Evolutionary conservation across 1,140 invertebrate genomes (phyloP).

Genomic region (Heliconius hewitsoni): DNA sequence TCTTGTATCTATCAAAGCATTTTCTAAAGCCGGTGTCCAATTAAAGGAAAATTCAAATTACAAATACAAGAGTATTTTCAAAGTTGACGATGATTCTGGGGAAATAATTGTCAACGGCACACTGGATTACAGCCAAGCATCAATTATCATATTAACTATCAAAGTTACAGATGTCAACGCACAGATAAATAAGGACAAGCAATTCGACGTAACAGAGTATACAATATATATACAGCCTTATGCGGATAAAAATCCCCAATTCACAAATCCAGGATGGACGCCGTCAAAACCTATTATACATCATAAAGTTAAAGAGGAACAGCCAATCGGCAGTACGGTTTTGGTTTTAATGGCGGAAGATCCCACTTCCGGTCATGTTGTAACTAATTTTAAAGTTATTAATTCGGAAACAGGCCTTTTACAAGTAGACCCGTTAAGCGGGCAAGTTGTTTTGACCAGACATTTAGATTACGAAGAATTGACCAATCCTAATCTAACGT

Average conservation of each 20-base stretch:
- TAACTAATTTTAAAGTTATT: slow-evolving; percentile 84
- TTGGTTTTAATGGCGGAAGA: slow-evolving; percentile 89
- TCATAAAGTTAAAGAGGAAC: slow-evolving; percentile 88
- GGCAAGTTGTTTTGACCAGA: slow-evolving; percentile 87
- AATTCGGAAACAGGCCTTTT: slow-evolving; percentile 77
- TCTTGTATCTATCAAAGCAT: slow-evolving; percentile 85
- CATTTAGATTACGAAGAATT: slow-evolving; percentile 89
- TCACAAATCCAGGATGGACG: slow-evolving; percentile 86
- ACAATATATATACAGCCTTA: slow-evolving; percentile 91
- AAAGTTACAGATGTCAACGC: slow-evolving; percentile 88
- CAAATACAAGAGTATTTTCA: slow-evolving; percentile 86
- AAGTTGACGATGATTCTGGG: slow-evolving; percentile 86
- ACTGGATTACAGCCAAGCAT: slow-evolving; percentile 89
- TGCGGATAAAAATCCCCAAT: slow-evolving; percentile 89
- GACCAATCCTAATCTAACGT: slow-evolving; percentile 84
- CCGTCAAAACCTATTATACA: slow-evolving; percentile 85
- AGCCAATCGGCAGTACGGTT: slow-evolving; percentile 88
- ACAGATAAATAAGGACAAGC: slow-evolving; percentile 84
- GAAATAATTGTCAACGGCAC: slow-evolving; percentile 86
- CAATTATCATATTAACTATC: slow-evolving; percentile 90
- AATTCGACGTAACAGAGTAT: slow-evolving; percentile 85
- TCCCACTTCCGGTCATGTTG: slow-evolving; percentile 84
- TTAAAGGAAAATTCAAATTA: slow-evolving; percentile 83
- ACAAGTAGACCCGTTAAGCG: slow-evolving; percentile 85
- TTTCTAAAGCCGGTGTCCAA: slow-evolving; percentile 88